These are phyloP conservation scores for Buceros bicornis DNA, from an alignment of 2,797 vertebrate genomes.

Conservation along the genomic window DNA sequence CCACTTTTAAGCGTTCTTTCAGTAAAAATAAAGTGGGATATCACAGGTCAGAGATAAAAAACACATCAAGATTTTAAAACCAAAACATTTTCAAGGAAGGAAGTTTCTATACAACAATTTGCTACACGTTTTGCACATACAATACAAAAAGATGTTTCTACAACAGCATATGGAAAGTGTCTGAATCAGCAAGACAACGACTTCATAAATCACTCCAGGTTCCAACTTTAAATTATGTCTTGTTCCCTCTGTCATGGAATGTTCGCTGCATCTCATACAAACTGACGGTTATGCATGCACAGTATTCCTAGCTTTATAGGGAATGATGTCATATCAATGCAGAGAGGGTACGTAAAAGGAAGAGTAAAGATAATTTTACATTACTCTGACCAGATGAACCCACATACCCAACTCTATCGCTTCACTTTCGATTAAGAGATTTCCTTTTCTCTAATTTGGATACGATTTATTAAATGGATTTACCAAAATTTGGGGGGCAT, in stretches of 20 bases:
- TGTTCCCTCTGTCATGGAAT: constrained; percentile 80
- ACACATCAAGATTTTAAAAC: constrained; percentile 66
- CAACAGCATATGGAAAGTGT: constrained; percentile 84
- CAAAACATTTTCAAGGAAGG: constrained; percentile 72
- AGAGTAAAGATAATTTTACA: constrained; percentile 50
- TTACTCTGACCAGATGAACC: constrained; percentile 53
- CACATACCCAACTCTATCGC: background rate
- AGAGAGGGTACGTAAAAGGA: constrained; percentile 19
- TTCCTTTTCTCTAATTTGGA: background rate
- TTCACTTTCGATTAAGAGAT: background rate
- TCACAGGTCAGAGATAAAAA: constrained; percentile 71
- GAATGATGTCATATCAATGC: constrained; percentile 79
- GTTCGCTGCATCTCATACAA: constrained; percentile 76
- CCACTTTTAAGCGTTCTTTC: constrained; percentile 35
- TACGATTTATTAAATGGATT: background rate
- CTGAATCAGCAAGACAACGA: constrained; percentile 83
- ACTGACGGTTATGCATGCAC: constrained; percentile 64
- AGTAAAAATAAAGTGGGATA: constrained; percentile 9
- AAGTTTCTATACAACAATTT: constrained; percentile 80
- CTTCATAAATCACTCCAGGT: constrained; percentile 85
- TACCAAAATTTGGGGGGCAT: background rate
- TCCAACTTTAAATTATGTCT: constrained; percentile 81
- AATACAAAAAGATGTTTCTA: constrained; percentile 76
- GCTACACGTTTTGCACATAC: constrained; percentile 81
- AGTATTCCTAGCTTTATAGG: constrained; percentile 75